These are phyloP conservation scores for Drosophila barbarae DNA, from an alignment of 2,888 invertebrate genomes.

Conservation along the genomic window DNA sequence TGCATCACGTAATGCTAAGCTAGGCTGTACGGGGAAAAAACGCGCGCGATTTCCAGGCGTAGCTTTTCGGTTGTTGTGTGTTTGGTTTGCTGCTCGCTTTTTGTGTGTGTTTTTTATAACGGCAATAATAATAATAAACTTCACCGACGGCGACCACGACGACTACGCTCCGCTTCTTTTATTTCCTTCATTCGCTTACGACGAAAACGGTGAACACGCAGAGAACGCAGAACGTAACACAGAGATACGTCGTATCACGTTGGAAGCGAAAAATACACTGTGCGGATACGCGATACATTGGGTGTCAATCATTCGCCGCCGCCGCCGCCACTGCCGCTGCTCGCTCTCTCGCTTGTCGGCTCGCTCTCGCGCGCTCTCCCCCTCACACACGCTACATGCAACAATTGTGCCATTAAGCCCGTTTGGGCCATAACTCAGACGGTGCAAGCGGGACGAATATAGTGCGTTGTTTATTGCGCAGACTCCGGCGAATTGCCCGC, in stretches of 20 bases:
- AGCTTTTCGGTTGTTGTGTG: slow-evolving; percentile 15
- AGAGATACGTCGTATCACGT: slow-evolving; percentile 80
- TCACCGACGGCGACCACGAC: slow-evolving; percentile 63
- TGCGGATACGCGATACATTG: slow-evolving; percentile 42
- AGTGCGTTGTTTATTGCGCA: slow-evolving; percentile 42
- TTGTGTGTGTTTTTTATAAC: slow-evolving; percentile 40
- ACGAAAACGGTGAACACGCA: slow-evolving; percentile 61
- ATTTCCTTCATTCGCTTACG: slow-evolving; percentile 64
- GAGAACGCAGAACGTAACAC: slow-evolving; percentile 42
- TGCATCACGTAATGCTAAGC: slow-evolving; percentile 17
- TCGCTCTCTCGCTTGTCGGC: slow-evolving; percentile 25
- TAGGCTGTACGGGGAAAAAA: slow-evolving; percentile 18
- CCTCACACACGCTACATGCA: slow-evolving; percentile 58
- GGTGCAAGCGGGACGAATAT: slow-evolving; percentile 67
- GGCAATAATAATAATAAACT: slow-evolving; percentile 53
- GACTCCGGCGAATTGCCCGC: slow-evolving; percentile 43
- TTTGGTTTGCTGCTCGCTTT: not conserved
- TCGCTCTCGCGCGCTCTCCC: slow-evolving; percentile 32
- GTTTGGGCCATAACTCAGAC: slow-evolving; percentile 50
- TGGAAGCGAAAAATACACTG: slow-evolving; percentile 81
- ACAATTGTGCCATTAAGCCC: slow-evolving; percentile 78
- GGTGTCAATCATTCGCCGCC: slow-evolving; percentile 69
- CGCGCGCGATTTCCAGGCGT: slow-evolving; percentile 35
- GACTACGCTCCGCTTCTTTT: slow-evolving; percentile 52
- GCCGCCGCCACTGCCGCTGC: slow-evolving; percentile 2